A percentile compares a stretch with the other conserved stretches of the same genome.
Evolutionary conservation across 1,140 invertebrate species (phyloP).

Genomic region (Panulirus ornatus): DNA sequence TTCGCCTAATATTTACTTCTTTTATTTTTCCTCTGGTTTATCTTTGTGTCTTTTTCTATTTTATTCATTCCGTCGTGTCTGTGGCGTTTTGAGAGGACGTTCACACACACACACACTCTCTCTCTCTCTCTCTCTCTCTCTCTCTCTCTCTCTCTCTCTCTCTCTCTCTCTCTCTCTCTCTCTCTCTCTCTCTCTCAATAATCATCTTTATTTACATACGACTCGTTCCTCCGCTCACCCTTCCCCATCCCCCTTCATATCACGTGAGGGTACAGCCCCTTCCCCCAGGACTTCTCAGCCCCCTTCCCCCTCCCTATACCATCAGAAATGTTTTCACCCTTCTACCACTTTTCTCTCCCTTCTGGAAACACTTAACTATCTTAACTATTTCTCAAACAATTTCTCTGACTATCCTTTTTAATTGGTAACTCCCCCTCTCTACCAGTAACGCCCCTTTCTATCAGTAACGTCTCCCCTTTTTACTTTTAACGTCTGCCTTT

Average conservation of each 20-base stretch:
- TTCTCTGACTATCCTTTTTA: too few species aligned
- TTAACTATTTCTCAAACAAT: too few species aligned
- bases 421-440: too few species aligned
- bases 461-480: too few species aligned
- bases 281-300: not conserved
- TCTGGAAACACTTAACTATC: too few species aligned
- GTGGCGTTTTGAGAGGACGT: not conserved
- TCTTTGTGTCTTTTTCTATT: not conserved
- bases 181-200: constrained; percentile 1
- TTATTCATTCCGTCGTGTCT: not conserved
- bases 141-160: constrained; percentile 17
- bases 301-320: not conserved
- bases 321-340: too few species aligned
- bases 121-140: constrained; percentile 17
- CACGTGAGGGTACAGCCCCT: not conserved
- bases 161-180: constrained; percentile 17
- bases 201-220: not conserved
- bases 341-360: too few species aligned
- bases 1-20: not conserved
- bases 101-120: too few species aligned
- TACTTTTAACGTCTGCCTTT: too few species aligned
- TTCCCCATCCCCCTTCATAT: not conserved
- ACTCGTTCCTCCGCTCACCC: not conserved
- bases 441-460: too few species aligned
- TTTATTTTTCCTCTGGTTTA: not conserved